Evolutionary conservation across 2,888 invertebrate genomes (phyloP), one percentile per base, ranked within the genome.

Genomic region (Timandra comae): DNA sequence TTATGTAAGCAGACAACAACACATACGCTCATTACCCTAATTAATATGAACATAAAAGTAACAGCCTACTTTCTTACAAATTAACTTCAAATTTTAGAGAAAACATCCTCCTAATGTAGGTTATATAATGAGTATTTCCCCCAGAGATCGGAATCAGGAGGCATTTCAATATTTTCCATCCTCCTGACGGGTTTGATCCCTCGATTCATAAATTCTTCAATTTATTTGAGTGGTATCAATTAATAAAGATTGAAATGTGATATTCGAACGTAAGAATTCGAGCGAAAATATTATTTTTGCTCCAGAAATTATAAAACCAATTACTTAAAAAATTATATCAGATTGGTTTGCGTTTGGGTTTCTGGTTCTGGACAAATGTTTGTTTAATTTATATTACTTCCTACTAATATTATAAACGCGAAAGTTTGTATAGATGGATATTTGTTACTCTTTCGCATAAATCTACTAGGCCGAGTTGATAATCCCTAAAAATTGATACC

Each of bases 191-290:
- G 3, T 11, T 7, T 24, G 30, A 28, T 37, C 27, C 23, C 28
- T 34, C 26, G 40, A 29, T 35, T 39, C 29, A 29, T 31, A 35
- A 35, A 33, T 38, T 43, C 34, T 40, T 43, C 41, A 35, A 41
- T 43, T 38, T 34, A 33, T 40, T 31, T 40, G 40, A 43, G 40
- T 40, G 43, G 34, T 37, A 35, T 33, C 43, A 40, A 43, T 43
- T 43, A 43, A 30, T 22, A 30, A 8, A 33, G 22, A 43, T 35
- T 40, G 40, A 41, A 35, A 41, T 38, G 10, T 28, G 32, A 38
- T 38, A 38, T 41, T 38, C 30, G 26, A 26, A 30, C 27, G 33
- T n/a, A 35, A 30, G 32, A 12, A 30, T 38, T 12, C 19, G 4
- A 9, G 19, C 7, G 11, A 16, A 33, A 29, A 22, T 29, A 29